phyloP scores from a whole-genome alignment of 2,113 vertebrate species.

The Ailurus styani region DNA sequence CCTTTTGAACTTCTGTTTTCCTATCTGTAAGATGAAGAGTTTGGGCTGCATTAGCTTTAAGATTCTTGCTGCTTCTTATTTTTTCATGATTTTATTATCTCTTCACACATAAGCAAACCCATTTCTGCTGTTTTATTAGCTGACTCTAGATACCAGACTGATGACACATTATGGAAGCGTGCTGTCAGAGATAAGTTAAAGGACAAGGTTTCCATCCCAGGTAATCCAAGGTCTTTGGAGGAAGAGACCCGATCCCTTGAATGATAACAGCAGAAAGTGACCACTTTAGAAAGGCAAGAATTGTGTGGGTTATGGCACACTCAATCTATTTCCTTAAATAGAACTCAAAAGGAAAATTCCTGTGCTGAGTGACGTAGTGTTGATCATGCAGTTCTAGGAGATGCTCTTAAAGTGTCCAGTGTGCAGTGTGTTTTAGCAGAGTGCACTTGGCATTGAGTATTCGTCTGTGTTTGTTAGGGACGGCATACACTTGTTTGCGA shows the following conservation, averaged over 20 bases:
- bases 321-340: background rate
- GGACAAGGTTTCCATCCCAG: background rate
- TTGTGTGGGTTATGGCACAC: background rate
- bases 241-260: background rate
- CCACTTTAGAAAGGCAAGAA: background rate
- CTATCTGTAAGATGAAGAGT: slow-evolving; percentile 12
- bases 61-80: background rate
- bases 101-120: background rate
- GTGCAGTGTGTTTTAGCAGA: background rate
- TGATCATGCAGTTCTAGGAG: background rate
- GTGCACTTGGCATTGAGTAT: background rate
- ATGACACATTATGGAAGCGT: background rate
- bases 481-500: background rate
- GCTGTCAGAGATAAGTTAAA: slow-evolving; percentile 34
- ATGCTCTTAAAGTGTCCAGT: background rate
- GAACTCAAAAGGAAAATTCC: background rate
- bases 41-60: slow-evolving; percentile 12
- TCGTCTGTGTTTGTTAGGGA: background rate
- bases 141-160: background rate
- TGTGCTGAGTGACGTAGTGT: background rate
- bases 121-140: slow-evolving; percentile 16
- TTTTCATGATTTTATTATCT: slow-evolving; percentile 36
- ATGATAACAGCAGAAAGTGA: background rate
- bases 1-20: background rate
- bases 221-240: background rate